These are phyloP conservation scores for Xanthia icteritia DNA, from an alignment of 2,888 invertebrate genomes.

Conservation along the genomic window DNA sequence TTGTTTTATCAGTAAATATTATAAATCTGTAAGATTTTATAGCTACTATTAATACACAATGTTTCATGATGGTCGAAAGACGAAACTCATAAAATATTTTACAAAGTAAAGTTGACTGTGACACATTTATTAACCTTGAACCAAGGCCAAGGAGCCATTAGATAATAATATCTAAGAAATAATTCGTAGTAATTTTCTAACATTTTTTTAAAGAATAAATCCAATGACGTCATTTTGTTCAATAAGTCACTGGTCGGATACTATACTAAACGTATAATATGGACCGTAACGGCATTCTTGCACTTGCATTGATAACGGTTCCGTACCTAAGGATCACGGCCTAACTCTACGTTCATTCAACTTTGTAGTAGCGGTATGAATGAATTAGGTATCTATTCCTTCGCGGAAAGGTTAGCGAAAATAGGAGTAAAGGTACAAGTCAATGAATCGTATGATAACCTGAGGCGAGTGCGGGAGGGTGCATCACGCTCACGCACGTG, in stretches of 20 bases:
- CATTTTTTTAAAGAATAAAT: background rate
- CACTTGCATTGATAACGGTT: slow-evolving; percentile 61
- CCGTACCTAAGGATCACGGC: slow-evolving; percentile 16
- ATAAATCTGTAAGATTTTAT: background rate
- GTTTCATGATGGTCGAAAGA: background rate
- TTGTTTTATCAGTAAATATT: background rate
- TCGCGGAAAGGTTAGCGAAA: slow-evolving; percentile 48
- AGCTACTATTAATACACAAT: background rate
- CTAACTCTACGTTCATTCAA: slow-evolving; percentile 44
- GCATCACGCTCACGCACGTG: slow-evolving; percentile 88
- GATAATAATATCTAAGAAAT: slow-evolving; percentile 28
- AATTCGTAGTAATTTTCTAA: slow-evolving; percentile 5
- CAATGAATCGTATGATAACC: slow-evolving; percentile 83
- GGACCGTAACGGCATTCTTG: slow-evolving; percentile 55
- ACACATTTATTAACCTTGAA: slow-evolving; percentile 27
- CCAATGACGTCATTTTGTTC: slow-evolving; percentile 20
- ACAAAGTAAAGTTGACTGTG: slow-evolving; percentile 15
- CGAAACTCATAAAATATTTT: background rate
- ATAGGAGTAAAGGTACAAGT: slow-evolving; percentile 62
- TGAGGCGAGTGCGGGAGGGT: slow-evolving; percentile 75
- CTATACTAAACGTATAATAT: slow-evolving; percentile 18
- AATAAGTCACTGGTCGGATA: slow-evolving; percentile 9
- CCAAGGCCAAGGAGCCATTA: slow-evolving; percentile 21
- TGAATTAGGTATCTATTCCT: slow-evolving; percentile 34
- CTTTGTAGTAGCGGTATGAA: slow-evolving; percentile 45